Evolutionary conservation across 2,797 vertebrate species (phyloP).

Genomic region (Danio aesculapii): DNA sequence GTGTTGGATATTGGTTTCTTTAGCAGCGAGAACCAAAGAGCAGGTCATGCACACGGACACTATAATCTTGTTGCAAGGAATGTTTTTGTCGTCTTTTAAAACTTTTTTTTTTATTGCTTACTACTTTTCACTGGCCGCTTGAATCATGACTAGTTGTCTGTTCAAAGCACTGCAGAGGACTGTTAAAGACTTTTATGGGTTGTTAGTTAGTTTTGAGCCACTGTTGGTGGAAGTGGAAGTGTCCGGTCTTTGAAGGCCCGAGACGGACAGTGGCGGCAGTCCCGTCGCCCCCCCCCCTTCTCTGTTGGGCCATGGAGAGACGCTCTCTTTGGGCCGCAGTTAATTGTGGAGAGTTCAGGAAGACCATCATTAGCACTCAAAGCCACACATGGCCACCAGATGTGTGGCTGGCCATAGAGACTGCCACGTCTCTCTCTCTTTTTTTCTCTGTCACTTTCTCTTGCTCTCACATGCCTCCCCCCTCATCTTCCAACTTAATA

Average conservation of each 20-base stretch:
- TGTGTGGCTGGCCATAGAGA: conserved; percentile 88
- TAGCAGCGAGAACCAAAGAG: conserved; percentile 13
- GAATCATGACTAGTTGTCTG: conserved; percentile 48
- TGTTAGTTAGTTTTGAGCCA: conserved; percentile 43
- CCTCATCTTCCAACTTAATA: conserved; percentile 83
- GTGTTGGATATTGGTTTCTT: conserved; percentile 47
- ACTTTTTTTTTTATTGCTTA: conserved; percentile 28
- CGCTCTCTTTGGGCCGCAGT: conserved; percentile 71
- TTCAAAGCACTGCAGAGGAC: conserved; percentile 44
- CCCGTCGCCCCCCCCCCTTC: too few relatives aligned
- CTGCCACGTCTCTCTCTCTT: conserved; percentile 69
- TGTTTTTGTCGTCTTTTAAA: conserved; percentile 43
- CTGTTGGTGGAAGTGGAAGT: conserved; percentile 32
- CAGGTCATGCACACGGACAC: neutral
- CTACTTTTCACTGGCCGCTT: conserved; percentile 39
- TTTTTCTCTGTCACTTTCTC: conserved; percentile 42
- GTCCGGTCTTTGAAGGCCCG: conserved; percentile 34
- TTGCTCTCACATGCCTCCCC: conserved; percentile 59
- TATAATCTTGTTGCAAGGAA: conserved; percentile 13
- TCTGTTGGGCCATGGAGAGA: conserved; percentile 34
- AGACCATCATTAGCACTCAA: conserved; percentile 93
- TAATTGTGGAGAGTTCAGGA: conserved; percentile 94
- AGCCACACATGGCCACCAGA: conserved; percentile 97
- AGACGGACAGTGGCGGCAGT: conserved; percentile 29
- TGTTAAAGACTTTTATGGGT: conserved; percentile 46